phyloP scores from a whole-genome alignment of 2,888 invertebrate genomes.

The Seira ritae region DNA sequence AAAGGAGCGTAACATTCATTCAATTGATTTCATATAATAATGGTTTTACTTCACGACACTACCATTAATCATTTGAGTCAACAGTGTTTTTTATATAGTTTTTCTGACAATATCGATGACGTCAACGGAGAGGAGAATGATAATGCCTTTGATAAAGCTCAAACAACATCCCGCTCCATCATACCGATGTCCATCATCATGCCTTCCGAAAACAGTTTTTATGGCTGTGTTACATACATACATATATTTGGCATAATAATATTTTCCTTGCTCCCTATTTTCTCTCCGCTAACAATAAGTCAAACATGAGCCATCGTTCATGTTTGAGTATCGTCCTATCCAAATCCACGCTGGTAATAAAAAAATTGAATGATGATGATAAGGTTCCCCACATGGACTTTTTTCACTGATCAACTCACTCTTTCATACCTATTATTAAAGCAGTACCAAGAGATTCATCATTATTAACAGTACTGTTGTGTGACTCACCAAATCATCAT shows the following conservation, averaged over 20 bases:
- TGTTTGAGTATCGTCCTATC: background rate
- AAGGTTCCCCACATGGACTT: background rate
- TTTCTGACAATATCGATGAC: conserved; percentile 32
- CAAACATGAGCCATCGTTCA: conserved; percentile 7
- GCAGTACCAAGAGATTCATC: conserved; percentile 6
- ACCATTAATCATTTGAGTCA: conserved; percentile 51
- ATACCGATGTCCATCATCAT: conserved; percentile 17
- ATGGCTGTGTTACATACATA: too few species aligned
- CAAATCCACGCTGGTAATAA: too few species aligned
- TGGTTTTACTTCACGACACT: conserved; percentile 16
- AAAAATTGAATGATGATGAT: background rate
- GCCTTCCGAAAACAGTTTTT: background rate
- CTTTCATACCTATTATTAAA: conserved; percentile 5
- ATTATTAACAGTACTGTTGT: background rate
- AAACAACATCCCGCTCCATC: conserved; percentile 46
- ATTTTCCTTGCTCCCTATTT: conserved; percentile 2
- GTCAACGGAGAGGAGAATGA: conserved; percentile 18
- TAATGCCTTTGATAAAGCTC: conserved; percentile 48
- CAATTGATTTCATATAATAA: background rate
- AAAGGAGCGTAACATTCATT: conserved; percentile 11
- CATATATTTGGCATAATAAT: too few species aligned
- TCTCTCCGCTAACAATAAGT: background rate
- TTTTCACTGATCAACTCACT: background rate
- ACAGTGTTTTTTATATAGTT: conserved; percentile 20
- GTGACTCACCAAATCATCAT: conserved; percentile 16